A percentile compares a stretch with the other conserved stretches of the same genome.
Evolutionary conservation across 2,888 invertebrate genomes (phyloP).

Genomic region (Scrobipalpa atriplicella): DNA sequence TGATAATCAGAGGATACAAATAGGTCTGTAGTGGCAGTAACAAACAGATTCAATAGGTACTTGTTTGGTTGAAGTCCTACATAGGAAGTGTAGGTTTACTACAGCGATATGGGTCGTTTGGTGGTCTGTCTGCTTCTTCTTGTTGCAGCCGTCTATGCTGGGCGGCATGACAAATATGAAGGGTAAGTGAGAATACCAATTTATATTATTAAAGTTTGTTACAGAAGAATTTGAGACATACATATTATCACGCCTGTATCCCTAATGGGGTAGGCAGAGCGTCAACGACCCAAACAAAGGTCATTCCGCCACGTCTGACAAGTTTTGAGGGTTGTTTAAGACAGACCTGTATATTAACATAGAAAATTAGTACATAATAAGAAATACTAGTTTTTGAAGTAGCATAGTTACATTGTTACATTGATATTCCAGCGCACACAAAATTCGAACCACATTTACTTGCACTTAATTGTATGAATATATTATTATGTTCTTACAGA

Average conservation of each 20-base stretch:
- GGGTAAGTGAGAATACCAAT: constrained; percentile 52
- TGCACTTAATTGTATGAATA: neutral
- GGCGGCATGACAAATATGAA: constrained; percentile 71
- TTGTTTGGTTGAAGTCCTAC: neutral
- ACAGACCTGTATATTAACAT: too few relatives aligned
- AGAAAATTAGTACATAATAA: too few relatives aligned
- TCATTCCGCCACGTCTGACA: too few relatives aligned
- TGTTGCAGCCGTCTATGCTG: constrained; percentile 48
- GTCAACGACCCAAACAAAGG: too few relatives aligned
- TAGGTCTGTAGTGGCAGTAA: neutral
- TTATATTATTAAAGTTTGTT: neutral
- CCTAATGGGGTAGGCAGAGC: neutral
- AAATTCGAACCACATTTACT: too few relatives aligned
- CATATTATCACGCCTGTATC: too few relatives aligned
- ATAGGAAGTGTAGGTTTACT: too few relatives aligned
- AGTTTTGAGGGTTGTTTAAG: too few relatives aligned
- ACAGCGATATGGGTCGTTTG: constrained; percentile 52
- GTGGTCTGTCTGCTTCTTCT: constrained; percentile 53
- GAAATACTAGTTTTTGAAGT: too few relatives aligned
- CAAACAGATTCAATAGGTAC: neutral
- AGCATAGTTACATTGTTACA: too few relatives aligned
- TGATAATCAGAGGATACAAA: constrained; percentile 3
- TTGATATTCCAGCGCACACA: too few relatives aligned
- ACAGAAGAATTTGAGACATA: too few relatives aligned
- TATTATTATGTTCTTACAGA: constrained; percentile 43